Base-by-base conservation (phyloP, 1,140 invertebrate genomes). In the Andricus grossulariae region DNA sequence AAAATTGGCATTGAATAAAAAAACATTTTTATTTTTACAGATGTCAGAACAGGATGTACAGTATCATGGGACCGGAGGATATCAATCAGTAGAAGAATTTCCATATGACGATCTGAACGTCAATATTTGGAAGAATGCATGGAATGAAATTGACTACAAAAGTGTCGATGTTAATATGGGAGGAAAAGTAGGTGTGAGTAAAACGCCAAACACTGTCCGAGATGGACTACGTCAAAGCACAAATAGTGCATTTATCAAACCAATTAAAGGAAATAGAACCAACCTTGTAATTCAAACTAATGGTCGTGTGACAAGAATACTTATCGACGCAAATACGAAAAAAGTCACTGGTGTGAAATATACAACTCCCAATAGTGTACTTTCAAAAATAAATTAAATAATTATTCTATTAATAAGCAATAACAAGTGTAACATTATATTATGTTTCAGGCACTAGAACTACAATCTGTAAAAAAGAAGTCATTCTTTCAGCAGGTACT, bases 231-330 rank as follows among this genome's bases (percentile, higher is more conserved):
- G 71, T 51, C 32, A 93, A 78, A 96, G 95, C 79, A 93, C 94
- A 2, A 94, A 96, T 75, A 90, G 87, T 32, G 95, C 95, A 5
- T 97, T 95, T 86, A 93, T 97, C 16, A 88, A 93, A 78, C 95
- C 96, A 2, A 94, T 95, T 66, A 89, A 95, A 50, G 85, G 92
- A 21, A 93, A 94, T 76, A 89, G 96, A 54, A 87, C 88, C 2
- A 98, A 98, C 89, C 89, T 98, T 19, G 91, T 92, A 60, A 92
- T 97, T 1, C 88, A 94, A 39, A 95, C 94, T 1, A 92, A 95
- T 60, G 93, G 96, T 0, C 93, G 94, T 72, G 95, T 94, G 0
- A 95, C 93, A 0, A 94, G 93, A 85, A 86, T 97, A 3, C 84
- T 97, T 0, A 95, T 97, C 82, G 94, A 97, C 89, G 91, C 91